phyloP scores from a whole-genome alignment of 2,888 invertebrate genomes.

The Chrysotoxum bicinctum region DNA sequence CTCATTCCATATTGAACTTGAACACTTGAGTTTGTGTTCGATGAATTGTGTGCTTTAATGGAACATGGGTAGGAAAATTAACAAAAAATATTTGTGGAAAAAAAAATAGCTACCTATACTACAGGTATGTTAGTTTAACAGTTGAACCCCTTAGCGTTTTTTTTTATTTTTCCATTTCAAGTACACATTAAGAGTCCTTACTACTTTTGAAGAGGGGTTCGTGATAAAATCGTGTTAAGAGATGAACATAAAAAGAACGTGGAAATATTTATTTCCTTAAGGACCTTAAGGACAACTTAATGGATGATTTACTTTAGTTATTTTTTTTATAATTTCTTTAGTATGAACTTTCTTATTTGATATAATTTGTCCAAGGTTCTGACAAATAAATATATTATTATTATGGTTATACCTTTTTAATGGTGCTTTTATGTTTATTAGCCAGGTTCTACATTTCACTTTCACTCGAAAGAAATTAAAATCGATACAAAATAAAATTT shows the following conservation, averaged over 20 bases:
- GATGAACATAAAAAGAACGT: conserved; percentile 16
- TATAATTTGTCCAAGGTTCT: background rate
- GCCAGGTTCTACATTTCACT: no score
- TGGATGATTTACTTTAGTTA: background rate
- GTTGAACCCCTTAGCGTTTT: background rate
- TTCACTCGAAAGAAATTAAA: no score
- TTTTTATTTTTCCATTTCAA: background rate
- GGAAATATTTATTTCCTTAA: background rate
- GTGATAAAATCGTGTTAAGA: conserved; percentile 22
- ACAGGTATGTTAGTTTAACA: no score
- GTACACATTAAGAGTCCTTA: background rate
- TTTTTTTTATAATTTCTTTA: background rate
- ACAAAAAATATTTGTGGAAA: background rate
- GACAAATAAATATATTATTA: background rate
- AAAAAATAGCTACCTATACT: background rate
- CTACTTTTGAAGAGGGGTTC: background rate
- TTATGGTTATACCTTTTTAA: no score
- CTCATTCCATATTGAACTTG: background rate
- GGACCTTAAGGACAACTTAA: background rate
- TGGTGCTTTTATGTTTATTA: no score
- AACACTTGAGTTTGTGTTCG: conserved; percentile 35
- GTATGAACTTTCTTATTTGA: background rate
- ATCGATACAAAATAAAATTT: no score
- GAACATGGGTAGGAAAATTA: background rate
- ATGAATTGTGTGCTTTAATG: conserved; percentile 42